phyloP scores from a whole-genome alignment of 2,113 vertebrate species.

The Dissostichus mawsoni region DNA sequence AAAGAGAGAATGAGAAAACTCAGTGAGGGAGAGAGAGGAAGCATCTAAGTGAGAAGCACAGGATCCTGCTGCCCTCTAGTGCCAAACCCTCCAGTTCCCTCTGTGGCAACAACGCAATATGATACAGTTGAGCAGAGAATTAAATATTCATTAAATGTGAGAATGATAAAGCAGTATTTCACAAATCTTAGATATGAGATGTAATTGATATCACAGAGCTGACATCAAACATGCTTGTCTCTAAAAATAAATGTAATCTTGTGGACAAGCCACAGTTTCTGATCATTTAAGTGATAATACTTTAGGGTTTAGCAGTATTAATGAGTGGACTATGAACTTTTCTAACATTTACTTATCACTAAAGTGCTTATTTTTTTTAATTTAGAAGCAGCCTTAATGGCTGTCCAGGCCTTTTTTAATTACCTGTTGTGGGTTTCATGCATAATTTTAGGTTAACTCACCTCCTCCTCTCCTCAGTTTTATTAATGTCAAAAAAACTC shows the following conservation, averaged over 20 bases:
- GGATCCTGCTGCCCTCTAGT: constrained; percentile 79
- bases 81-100: constrained; percentile 32
- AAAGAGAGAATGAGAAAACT: not conserved
- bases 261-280: constrained; percentile 31
- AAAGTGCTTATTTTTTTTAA: not conserved
- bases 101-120: not conserved
- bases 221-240: constrained; percentile 44
- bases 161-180: constrained; percentile 64
- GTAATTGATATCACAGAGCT: constrained; percentile 40
- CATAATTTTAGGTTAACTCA: not conserved
- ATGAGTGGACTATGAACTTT: constrained; percentile 8
- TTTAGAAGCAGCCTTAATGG: not conserved
- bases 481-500: constrained; percentile 29
- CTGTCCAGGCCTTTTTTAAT: not conserved
- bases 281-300: constrained; percentile 33
- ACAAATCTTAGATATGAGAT: constrained; percentile 52
- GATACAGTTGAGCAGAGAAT: constrained; percentile 36
- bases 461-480: constrained; percentile 20
- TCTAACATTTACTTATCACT: not conserved
- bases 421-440: constrained; percentile 4
- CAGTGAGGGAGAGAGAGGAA: not conserved
- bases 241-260: constrained; percentile 31
- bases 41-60: constrained; percentile 11
- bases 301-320: not conserved
- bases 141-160: constrained; percentile 61